Evolutionary conservation across 2,113 vertebrate genomes (phyloP), one percentile per base, ranked within the genome.

Genomic region (Pseudopipra pipra): DNA sequence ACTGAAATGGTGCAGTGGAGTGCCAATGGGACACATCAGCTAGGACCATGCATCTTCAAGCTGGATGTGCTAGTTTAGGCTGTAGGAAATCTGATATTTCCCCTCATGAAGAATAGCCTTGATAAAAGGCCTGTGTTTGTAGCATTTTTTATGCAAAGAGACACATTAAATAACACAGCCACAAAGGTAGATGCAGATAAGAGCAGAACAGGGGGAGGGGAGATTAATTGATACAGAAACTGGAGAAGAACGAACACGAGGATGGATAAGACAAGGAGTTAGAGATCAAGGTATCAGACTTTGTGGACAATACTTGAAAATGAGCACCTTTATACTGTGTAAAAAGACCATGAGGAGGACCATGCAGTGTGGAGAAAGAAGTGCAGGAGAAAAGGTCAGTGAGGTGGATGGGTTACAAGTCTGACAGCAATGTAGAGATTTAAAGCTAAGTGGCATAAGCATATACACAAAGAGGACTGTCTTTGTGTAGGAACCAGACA

Each of bases 11-110:
- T 44, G 25, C 8, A 3, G 44, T 41, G 54, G 20, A 47, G 31
- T 2, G 1, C 7, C n/a, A 54, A 33, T 20, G 56, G 41, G 54
- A 4, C 5, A 13, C 8, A 2, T 6, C 19, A 56, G 3, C 10
- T 2, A 0, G 24, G 13, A 24, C 3, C 30, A 4, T 7, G 14
- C 15, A 79, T 14, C 52, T 83, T 52, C 46, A 49, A 56, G 15
- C 46, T 58, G n/a, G 17, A 27, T 37, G 19, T 30, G 33, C 18
- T 79, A 31, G 10, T 41, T 62, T 54, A 39, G 31, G 47, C 51
- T 59, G 9, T 24, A 76, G 54, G 18, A 77, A 77, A 55, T 11
- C 39, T 43, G 8, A 0, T 61, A 31, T 75, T 91, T 83, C 52
- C 37, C 13, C 20, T 43, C 1, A 17, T 10, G 33, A 77, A 70